Evolutionary conservation across 2,888 invertebrate species (phyloP).

Genomic region (Drosophila borealis): DNA sequence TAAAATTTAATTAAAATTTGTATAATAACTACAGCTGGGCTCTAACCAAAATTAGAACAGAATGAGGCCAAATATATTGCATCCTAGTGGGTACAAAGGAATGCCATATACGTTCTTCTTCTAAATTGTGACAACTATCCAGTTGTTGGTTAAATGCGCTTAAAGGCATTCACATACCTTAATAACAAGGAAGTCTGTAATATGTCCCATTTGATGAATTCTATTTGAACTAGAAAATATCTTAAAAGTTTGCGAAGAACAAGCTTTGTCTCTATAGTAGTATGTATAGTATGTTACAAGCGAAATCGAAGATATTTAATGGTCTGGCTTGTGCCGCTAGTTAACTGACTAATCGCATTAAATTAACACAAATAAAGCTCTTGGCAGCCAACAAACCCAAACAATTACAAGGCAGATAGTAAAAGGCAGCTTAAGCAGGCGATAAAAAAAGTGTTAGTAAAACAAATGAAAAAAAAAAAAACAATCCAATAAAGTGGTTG

Average conservation of each 20-base stretch:
- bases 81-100: background rate
- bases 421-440: conserved; percentile 19
- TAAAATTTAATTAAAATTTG: conserved; percentile 82
- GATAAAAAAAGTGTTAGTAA: conserved; percentile 27
- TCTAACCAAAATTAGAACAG: conserved; percentile 14
- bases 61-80: conserved; percentile 4
- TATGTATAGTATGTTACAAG: background rate
- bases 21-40: conserved; percentile 65
- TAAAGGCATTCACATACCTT: too few relatives aligned
- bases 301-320: background rate
- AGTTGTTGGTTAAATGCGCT: too few relatives aligned
- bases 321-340: conserved; percentile 10
- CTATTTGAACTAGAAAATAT: too few relatives aligned
- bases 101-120: conserved; percentile 16
- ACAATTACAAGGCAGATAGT: conserved; percentile 44
- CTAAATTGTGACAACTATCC: too few relatives aligned
- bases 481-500: conserved; percentile 76
- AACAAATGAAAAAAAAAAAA: conserved; percentile 38
- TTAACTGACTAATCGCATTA: conserved; percentile 70
- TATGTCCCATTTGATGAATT: too few relatives aligned
- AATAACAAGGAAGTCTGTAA: too few relatives aligned
- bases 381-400: conserved; percentile 41
- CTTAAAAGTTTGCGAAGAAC: too few relatives aligned
- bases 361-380: conserved; percentile 60
- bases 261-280: too few relatives aligned